These are phyloP conservation scores for Boloria euphrosyne DNA, from an alignment of 2,888 invertebrate genomes.

Conservation along the genomic window DNA sequence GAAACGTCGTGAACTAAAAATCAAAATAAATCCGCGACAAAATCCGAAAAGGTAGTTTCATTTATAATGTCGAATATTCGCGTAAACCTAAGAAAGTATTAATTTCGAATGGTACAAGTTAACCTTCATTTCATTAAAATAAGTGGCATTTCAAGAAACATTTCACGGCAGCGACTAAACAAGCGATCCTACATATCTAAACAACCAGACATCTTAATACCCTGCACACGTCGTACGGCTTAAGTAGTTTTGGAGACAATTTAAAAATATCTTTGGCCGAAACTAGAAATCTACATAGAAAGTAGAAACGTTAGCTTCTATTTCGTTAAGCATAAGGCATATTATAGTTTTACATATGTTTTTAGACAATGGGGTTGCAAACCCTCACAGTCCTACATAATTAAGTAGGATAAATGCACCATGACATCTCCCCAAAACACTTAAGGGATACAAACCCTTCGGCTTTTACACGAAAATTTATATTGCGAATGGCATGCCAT, in stretches of 20 bases:
- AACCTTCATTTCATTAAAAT: too few relatives aligned
- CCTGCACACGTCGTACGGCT: conserved; percentile 8
- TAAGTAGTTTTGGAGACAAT: conserved; percentile 11
- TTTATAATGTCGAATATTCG: too few relatives aligned
- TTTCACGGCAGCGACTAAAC: background rate
- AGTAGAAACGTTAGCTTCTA: conserved; percentile 4
- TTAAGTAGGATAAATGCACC: conserved; percentile 50
- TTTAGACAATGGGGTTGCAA: conserved; percentile 9
- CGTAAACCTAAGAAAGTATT: too few relatives aligned
- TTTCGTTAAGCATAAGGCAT: conserved; percentile 8
- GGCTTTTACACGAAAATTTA: conserved; percentile 23
- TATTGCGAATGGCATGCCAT: background rate
- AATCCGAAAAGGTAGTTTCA: too few relatives aligned
- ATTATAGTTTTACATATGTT: conserved; percentile 8
- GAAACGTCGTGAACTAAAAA: too few relatives aligned
- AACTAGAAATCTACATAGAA: conserved; percentile 1
- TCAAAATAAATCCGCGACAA: too few relatives aligned
- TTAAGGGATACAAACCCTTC: conserved; percentile 30
- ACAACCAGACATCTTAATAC: conserved; percentile 5
- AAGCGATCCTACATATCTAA: background rate
- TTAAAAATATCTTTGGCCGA: conserved; percentile 11
- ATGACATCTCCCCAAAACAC: conserved; percentile 41
- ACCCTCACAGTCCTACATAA: conserved; percentile 30
- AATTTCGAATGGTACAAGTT: too few relatives aligned
- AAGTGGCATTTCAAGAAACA: too few relatives aligned